Conservation (phyloP, 2,113 vertebrate genomes). For the Callionymus lyra region DNA sequence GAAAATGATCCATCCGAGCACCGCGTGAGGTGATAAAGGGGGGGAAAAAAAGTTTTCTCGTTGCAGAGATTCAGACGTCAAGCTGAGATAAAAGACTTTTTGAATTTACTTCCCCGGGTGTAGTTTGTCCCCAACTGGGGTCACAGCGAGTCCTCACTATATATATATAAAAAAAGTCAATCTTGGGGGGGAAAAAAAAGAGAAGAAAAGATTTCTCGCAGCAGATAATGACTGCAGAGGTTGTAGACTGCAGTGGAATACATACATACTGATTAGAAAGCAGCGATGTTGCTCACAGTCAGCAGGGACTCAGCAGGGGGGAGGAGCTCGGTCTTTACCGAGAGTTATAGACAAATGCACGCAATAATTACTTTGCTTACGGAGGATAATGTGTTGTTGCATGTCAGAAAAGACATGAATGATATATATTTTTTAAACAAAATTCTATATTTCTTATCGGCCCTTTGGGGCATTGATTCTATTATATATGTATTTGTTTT, state of each 20-base stretch:
- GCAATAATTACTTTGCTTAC: too few relatives aligned
- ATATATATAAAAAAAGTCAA: constrained; percentile 20
- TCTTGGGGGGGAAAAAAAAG: neutral
- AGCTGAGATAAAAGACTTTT: constrained; percentile 20
- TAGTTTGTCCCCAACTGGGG: constrained; percentile 15
- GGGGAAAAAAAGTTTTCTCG: constrained; percentile 21
- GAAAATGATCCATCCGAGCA: constrained; percentile 20
- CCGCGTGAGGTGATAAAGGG: constrained; percentile 1
- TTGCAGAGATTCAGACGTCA: constrained; percentile 17
- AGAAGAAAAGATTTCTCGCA: neutral
- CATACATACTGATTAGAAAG: constrained; percentile 26
- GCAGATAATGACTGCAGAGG: constrained; percentile 18
- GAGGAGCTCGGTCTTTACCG: too few relatives aligned
- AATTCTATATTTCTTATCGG: too few relatives aligned
- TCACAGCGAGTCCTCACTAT: constrained; percentile 22
- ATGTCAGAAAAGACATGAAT: too few relatives aligned
- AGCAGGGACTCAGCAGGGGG: too few relatives aligned
- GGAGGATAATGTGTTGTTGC: too few relatives aligned
- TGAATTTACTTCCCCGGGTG: constrained; percentile 27
- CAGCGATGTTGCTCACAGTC: constrained; percentile 15
- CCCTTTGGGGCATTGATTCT: too few relatives aligned
- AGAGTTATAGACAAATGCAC: too few relatives aligned
- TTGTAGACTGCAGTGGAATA: constrained; percentile 20
- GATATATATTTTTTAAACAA: too few relatives aligned
- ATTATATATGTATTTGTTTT: too few relatives aligned